phyloP scores from a whole-genome alignment of 2,113 vertebrate species.

The Coptodon bakossiorum region DNA sequence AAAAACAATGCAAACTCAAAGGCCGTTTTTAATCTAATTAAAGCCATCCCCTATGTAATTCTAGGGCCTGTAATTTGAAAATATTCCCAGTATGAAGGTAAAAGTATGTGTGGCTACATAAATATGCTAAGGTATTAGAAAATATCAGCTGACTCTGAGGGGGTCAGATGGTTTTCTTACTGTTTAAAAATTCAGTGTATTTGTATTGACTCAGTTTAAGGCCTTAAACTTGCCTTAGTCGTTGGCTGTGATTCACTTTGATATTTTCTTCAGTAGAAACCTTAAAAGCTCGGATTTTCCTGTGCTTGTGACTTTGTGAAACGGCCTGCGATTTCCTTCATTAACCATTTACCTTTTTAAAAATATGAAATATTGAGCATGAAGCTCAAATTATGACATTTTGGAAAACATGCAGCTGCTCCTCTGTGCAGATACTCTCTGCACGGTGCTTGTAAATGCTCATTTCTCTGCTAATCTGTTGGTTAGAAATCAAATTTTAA shows the following conservation, averaged over 20 bases:
- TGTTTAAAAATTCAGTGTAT: neutral
- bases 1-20: neutral
- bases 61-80: neutral
- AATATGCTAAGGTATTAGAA: neutral
- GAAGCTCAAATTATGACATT: neutral
- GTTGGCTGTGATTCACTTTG: neutral
- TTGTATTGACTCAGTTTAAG: neutral
- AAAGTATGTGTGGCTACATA: neutral
- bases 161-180: neutral
- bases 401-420: neutral
- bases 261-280: neutral
- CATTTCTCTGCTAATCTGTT: neutral
- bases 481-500: neutral
- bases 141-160: neutral
- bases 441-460: neutral
- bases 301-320: neutral
- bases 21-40: neutral
- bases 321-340: accelerated
- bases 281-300: neutral
- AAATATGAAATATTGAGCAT: accelerated
- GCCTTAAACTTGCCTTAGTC: neutral
- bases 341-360: neutral
- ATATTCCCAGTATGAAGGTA: neutral
- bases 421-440: neutral
- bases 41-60: accelerated